Evolutionary conservation across 2,113 vertebrate genomes (phyloP).

Genomic region (Microcebus tavaratra): DNA sequence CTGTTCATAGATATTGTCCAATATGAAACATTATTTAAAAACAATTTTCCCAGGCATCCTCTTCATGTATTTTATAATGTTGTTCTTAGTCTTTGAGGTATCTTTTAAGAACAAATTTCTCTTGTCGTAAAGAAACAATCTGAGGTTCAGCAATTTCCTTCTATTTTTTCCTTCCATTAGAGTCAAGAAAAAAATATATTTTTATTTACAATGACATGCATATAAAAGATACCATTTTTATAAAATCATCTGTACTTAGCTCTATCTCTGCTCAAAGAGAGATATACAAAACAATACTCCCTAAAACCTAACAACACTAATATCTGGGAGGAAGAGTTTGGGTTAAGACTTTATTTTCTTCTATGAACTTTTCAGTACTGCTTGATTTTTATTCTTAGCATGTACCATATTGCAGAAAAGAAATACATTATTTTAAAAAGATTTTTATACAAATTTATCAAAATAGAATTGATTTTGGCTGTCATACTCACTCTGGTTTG

Average conservation of each 20-base stretch:
- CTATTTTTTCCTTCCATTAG: background rate
- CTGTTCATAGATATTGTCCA: background rate
- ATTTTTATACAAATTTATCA: background rate
- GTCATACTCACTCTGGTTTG: background rate
- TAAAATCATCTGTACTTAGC: background rate
- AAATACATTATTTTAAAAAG: background rate
- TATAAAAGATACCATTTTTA: background rate
- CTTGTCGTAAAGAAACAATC: background rate
- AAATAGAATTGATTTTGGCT: background rate
- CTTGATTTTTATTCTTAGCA: conserved; percentile 7
- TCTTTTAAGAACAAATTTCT: background rate
- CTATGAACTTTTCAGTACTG: background rate
- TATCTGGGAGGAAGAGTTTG: background rate
- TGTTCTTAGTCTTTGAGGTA: background rate
- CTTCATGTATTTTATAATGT: background rate
- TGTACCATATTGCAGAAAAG: background rate
- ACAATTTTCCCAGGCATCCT: background rate
- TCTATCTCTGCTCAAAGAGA: background rate
- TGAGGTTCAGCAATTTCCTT: background rate
- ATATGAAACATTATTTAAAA: background rate
- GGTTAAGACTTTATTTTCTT: background rate
- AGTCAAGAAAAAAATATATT: background rate
- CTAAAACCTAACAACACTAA: background rate
- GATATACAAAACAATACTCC: background rate
- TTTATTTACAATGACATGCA: background rate